These are phyloP conservation scores for Protomyctophum bolini DNA, from an alignment of 2,113 vertebrate species.

Conservation along the genomic window DNA sequence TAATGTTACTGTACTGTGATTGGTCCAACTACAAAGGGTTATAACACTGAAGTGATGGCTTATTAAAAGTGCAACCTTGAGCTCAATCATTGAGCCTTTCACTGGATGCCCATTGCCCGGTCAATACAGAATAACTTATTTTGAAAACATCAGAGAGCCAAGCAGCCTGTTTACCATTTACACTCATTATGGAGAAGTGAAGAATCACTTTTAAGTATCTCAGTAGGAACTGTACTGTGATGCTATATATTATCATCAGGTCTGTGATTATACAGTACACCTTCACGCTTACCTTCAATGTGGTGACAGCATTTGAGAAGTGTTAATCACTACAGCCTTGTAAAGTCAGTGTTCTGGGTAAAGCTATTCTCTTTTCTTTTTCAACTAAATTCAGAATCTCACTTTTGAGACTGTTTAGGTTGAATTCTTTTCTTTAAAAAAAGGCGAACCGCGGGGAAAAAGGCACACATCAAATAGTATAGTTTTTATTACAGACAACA, in stretches of 20 bases:
- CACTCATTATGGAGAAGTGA: not conserved
- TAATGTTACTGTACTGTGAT: constrained; percentile 4
- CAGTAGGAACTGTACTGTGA: constrained; percentile 17
- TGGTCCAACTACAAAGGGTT: not conserved
- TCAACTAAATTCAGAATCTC: not conserved
- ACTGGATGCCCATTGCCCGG: not conserved
- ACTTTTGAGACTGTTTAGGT: not conserved
- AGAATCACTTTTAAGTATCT: not conserved
- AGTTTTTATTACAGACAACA: too few relatives aligned
- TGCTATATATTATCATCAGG: constrained; percentile 27
- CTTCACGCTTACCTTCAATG: constrained; percentile 24
- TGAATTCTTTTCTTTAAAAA: not conserved
- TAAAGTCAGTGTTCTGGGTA: not conserved
- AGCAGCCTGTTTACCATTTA: constrained; percentile 11
- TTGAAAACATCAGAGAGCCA: not conserved
- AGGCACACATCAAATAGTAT: too few relatives aligned
- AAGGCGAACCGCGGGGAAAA: too few relatives aligned
- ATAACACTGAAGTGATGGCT: not conserved
- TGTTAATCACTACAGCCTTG: not conserved
- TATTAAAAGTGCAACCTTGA: constrained; percentile 25
- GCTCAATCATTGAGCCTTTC: constrained; percentile 18
- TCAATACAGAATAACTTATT: not conserved
- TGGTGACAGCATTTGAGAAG: constrained; percentile 1
- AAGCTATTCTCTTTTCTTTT: not conserved
- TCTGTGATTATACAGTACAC: constrained; percentile 9